phyloP scores from a whole-genome alignment of 1,140 invertebrate species.

The Brachionus plicatilis region DNA sequence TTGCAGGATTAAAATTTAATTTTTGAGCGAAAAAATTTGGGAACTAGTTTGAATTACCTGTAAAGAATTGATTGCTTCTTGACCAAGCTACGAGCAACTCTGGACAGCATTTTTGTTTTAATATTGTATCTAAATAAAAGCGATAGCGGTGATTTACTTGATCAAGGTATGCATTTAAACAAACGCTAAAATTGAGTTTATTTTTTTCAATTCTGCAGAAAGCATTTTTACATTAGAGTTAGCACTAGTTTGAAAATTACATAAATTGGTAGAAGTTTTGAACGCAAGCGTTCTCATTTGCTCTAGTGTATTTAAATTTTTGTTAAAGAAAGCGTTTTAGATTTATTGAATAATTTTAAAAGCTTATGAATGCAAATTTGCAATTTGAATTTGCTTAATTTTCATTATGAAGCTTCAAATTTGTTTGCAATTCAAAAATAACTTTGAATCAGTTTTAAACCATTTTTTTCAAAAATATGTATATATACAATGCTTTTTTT shows the following conservation, averaged over 20 bases:
- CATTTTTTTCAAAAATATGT: too few species aligned
- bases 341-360: not conserved
- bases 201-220: slow-evolving; percentile 24
- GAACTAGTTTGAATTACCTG: not conserved
- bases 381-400: not conserved
- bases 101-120: slow-evolving; percentile 10
- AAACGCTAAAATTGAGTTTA: slow-evolving; percentile 1
- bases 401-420: not conserved
- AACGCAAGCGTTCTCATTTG: not conserved
- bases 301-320: not conserved
- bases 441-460: not conserved
- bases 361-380: slow-evolving; percentile 8
- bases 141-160: not conserved
- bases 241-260: not conserved
- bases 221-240: not conserved
- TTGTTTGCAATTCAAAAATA: not conserved
- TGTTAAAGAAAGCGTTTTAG: not conserved
- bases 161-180: not conserved
- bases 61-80: slow-evolving; percentile 4
- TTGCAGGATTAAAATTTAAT: slow-evolving; percentile 27
- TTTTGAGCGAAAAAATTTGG: slow-evolving; percentile 10
- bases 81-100: slow-evolving; percentile 14
- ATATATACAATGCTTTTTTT: too few species aligned
- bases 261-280: slow-evolving; percentile 12
- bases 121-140: not conserved